phyloP scores from a whole-genome alignment of 2,797 vertebrate species.

The Xiphophorus birchmanni region DNA sequence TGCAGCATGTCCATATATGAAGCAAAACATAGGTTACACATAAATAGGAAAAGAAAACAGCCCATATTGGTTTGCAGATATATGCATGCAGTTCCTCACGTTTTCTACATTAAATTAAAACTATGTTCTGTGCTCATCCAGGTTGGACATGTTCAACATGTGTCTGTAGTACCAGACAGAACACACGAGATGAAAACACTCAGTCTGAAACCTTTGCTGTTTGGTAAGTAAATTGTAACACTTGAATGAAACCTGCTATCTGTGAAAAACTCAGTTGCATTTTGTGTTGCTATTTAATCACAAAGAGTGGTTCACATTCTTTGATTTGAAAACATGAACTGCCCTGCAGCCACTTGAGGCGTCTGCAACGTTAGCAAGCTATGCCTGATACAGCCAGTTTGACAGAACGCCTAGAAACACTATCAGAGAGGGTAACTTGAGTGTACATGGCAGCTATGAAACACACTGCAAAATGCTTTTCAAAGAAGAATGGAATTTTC shows the following conservation, averaged over 20 bases:
- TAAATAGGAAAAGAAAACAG: too few species aligned
- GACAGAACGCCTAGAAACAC: not conserved
- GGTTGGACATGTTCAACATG: conserved; percentile 85
- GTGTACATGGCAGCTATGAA: not conserved
- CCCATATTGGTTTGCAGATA: too few species aligned
- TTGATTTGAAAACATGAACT: not conserved
- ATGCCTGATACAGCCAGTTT: not conserved
- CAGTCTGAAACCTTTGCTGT: conserved; percentile 88
- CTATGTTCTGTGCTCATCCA: conserved; percentile 32
- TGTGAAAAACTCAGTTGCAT: not conserved
- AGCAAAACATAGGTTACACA: too few species aligned
- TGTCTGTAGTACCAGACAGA: conserved; percentile 83
- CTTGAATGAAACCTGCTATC: not conserved
- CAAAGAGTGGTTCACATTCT: conserved; percentile 17
- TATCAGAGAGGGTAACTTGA: not conserved
- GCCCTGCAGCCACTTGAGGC: not conserved
- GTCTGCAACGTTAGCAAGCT: not conserved
- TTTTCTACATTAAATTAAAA: not conserved
- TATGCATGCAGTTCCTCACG: not conserved
- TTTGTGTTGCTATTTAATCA: conserved; percentile 2
- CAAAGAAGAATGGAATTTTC: not conserved
- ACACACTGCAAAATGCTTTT: not conserved
- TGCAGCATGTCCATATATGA: too few species aligned
- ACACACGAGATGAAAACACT: conserved; percentile 88
- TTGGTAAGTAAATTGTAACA: conserved; percentile 69